These are phyloP conservation scores for Petrocephalus zakoni DNA, from an alignment of 2,113 vertebrate species.

Conservation along the genomic window DNA sequence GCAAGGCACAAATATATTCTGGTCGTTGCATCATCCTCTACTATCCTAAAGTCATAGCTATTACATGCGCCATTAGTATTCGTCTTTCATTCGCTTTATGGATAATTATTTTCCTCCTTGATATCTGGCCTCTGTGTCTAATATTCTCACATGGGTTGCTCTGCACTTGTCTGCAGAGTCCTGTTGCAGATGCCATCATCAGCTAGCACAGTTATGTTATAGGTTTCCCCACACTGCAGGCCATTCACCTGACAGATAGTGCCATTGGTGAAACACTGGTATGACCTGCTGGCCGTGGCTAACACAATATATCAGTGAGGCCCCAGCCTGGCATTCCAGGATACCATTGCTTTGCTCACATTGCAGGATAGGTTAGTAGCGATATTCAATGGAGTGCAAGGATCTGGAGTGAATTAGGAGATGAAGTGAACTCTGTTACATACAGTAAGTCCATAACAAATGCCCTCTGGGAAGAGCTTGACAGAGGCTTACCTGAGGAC, in stretches of 20 bases:
- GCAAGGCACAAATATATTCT: not conserved
- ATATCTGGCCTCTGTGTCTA: no score
- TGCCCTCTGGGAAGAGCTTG: not conserved
- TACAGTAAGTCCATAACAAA: not conserved
- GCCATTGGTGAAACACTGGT: conserved; percentile 41
- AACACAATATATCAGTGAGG: conserved; percentile 41
- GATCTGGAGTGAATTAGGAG: conserved; percentile 34
- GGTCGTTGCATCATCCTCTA: not conserved
- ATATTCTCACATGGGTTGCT: no score
- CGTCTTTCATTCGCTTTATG: not conserved
- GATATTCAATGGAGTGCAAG: conserved; percentile 50
- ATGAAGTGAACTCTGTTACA: no score
- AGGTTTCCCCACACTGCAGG: conserved; percentile 51
- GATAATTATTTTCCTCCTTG: not conserved
- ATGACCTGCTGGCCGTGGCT: conserved; percentile 18
- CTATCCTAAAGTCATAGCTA: not conserved
- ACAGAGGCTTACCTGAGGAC: conserved; percentile 24
- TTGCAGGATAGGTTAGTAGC: conserved; percentile 44
- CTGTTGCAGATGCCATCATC: conserved; percentile 49
- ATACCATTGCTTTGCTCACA: conserved; percentile 41
- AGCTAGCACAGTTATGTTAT: conserved; percentile 54
- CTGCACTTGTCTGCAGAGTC: conserved; percentile 23
- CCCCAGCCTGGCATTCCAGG: conserved; percentile 46
- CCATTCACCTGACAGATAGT: conserved; percentile 49
- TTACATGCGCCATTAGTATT: not conserved